Conservation (phyloP, 1,140 invertebrate genomes). For the Drosophila suzukii region DNA sequence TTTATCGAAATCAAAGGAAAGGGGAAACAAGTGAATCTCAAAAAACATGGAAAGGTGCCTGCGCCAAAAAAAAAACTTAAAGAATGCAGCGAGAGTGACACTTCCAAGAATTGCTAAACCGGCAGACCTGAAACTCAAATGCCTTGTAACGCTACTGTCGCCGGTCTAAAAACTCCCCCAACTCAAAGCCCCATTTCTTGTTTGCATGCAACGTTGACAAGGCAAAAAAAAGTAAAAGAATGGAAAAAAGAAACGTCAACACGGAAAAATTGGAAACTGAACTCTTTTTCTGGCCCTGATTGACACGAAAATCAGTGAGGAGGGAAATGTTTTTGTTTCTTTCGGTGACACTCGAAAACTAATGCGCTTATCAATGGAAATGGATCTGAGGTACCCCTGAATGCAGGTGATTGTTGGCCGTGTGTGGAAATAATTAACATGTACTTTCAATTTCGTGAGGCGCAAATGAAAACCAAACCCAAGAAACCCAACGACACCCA, state of each 20-base stretch:
- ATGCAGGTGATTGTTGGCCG: conserved; percentile 77
- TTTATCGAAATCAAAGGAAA: conserved; percentile 8
- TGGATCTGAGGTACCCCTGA: conserved; percentile 59
- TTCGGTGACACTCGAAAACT: conserved; percentile 62
- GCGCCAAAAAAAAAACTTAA: conserved; percentile 6
- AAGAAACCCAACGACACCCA: conserved; percentile 27
- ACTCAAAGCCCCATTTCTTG: conserved; percentile 22
- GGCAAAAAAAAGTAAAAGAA: conserved; percentile 30
- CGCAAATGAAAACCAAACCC: conserved; percentile 31
- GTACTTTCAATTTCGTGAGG: conserved; percentile 77
- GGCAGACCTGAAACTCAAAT: conserved; percentile 53
- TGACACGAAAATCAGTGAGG: conserved; percentile 58
- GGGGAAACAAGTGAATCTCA: conserved; percentile 14
- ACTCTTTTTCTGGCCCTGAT: conserved; percentile 57
- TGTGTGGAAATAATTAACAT: conserved; percentile 81
- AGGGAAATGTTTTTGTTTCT: conserved; percentile 46
- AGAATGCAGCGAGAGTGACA: conserved; percentile 57
- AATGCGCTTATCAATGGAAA: conserved; percentile 77
- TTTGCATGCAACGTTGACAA: conserved; percentile 75
- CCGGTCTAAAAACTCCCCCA: conserved; percentile 28
- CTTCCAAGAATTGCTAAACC: conserved; percentile 61
- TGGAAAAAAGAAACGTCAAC: conserved; percentile 63
- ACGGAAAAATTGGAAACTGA: conserved; percentile 34
- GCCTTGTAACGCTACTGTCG: conserved; percentile 75
- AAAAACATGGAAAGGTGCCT: conserved; percentile 7